phyloP scores from a whole-genome alignment of 2,888 invertebrate species.

The Aricia artaxerxes region DNA sequence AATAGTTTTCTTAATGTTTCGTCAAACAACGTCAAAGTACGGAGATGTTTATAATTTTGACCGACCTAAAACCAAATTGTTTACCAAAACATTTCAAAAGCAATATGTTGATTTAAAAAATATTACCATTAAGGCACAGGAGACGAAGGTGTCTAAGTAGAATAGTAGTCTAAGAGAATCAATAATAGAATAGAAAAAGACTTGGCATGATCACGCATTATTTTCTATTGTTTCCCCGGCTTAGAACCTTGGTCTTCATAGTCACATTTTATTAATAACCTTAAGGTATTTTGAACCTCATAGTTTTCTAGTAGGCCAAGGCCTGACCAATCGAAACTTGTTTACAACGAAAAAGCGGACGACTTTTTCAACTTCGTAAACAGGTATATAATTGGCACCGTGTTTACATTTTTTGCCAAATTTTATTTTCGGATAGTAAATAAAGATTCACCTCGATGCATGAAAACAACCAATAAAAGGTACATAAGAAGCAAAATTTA shows the following conservation, averaged over 20 bases:
- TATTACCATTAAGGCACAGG: too few species aligned
- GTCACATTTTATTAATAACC: neutral
- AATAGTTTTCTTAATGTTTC: too few species aligned
- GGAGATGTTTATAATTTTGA: too few species aligned
- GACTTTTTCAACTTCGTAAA: constrained; percentile 13
- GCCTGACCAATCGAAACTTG: neutral
- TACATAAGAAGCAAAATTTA: too few species aligned
- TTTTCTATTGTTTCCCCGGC: neutral
- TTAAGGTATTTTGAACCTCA: neutral
- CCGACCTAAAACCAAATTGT: too few species aligned
- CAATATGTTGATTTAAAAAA: too few species aligned
- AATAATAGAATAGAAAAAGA: too few species aligned
- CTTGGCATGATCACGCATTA: too few species aligned
- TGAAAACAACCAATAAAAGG: neutral
- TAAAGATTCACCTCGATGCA: neutral
- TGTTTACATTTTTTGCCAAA: constrained; percentile 19
- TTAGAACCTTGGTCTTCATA: constrained; percentile 3
- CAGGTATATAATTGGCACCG: neutral
- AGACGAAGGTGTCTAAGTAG: too few species aligned
- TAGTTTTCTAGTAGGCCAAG: neutral
- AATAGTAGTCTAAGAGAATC: too few species aligned
- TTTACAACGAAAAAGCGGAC: neutral
- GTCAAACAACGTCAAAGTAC: too few species aligned
- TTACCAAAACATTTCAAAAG: too few species aligned
- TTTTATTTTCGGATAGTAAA: neutral